These are phyloP conservation scores for Drymodes brunneopygia DNA, from an alignment of 2,113 vertebrate genomes.

Conservation along the genomic window DNA sequence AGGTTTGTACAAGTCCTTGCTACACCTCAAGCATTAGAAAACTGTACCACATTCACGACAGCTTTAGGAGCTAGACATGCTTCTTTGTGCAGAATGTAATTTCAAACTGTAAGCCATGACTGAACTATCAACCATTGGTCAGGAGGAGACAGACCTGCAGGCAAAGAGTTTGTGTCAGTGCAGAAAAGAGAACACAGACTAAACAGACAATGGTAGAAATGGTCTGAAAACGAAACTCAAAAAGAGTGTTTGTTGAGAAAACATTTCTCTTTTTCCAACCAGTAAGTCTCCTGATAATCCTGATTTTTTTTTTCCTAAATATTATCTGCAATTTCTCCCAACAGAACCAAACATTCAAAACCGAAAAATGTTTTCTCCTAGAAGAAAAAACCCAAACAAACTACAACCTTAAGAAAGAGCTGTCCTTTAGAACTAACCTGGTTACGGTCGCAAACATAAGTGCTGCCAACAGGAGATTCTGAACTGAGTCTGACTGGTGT, in stretches of 20 bases:
- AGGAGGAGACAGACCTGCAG: background rate
- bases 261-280: background rate
- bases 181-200: background rate
- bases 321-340: background rate
- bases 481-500: background rate
- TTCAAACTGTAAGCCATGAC: background rate
- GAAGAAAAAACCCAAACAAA: background rate
- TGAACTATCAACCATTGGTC: background rate
- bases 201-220: background rate
- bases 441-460: background rate
- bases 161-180: background rate
- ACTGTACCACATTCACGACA: background rate
- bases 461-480: background rate
- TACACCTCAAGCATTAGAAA: background rate
- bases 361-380: background rate
- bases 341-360: background rate
- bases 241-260: background rate
- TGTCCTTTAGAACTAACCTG: rapidly evolving
- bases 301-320: background rate
- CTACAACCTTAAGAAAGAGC: background rate
- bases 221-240: background rate
- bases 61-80: background rate
- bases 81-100: background rate
- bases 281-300: background rate
- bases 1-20: background rate